Percentiles rank a stretch among this genome's conserved stretches.
Evolutionary conservation across 2,888 invertebrate genomes (phyloP).

Genomic region (Fissipunctia ypsillon): DNA sequence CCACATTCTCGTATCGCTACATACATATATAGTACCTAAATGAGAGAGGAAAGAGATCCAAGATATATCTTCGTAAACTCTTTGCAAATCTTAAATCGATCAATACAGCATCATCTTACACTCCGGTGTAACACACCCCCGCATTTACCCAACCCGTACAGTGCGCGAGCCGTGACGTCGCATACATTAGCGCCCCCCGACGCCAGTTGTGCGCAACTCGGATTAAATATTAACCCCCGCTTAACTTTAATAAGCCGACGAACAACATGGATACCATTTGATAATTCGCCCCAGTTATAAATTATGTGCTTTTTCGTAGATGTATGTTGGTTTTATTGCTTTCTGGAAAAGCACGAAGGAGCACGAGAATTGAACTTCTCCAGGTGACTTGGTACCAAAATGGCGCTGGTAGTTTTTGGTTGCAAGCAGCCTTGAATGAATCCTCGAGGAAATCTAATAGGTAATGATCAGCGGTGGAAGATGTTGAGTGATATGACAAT

Average conservation of each 20-base stretch:
- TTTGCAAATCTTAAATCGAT: not conserved
- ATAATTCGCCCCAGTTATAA: slow-evolving; percentile 68
- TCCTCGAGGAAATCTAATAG: not conserved
- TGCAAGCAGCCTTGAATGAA: not conserved
- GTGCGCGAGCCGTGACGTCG: slow-evolving; percentile 72
- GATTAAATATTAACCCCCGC: slow-evolving; percentile 78
- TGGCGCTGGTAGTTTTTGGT: not conserved
- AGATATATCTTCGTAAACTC: too few species aligned
- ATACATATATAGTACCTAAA: too few species aligned
- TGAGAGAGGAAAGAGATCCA: too few species aligned
- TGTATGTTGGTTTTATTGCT: slow-evolving; percentile 40
- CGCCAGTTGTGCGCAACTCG: slow-evolving; percentile 71
- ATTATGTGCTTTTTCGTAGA: slow-evolving; percentile 52
- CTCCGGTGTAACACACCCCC: slow-evolving; percentile 57
- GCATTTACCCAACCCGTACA: slow-evolving; percentile 68
- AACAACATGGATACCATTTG: slow-evolving; percentile 73
- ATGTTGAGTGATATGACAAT: not conserved
- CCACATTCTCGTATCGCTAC: too few species aligned
- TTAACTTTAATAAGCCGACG: slow-evolving; percentile 79
- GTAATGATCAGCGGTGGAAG: not conserved
- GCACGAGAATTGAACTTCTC: too few species aligned
- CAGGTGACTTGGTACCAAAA: too few species aligned
- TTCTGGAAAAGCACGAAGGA: not conserved
- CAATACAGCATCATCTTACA: slow-evolving; percentile 34
- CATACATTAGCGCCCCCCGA: slow-evolving; percentile 76